These are phyloP conservation scores for Aythya baeri DNA, from an alignment of 2,113 vertebrate genomes.

Conservation along the genomic window DNA sequence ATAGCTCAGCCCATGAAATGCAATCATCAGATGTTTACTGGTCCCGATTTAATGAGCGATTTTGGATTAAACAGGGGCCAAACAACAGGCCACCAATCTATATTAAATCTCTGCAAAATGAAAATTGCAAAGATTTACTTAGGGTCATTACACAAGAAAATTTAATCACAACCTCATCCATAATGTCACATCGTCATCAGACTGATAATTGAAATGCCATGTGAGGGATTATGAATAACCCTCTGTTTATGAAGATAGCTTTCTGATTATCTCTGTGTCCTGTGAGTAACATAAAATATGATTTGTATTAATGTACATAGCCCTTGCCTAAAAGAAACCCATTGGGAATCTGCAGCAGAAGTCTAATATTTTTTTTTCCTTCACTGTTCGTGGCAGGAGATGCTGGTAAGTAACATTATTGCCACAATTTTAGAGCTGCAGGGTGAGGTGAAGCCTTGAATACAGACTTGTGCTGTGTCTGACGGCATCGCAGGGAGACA, in stretches of 20 bases:
- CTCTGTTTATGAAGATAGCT: conserved; percentile 84
- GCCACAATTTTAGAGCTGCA: background rate
- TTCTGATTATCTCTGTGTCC: conserved; percentile 79
- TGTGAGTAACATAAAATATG: conserved; percentile 74
- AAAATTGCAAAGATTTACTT: conserved; percentile 96
- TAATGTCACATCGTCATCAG: conserved; percentile 67
- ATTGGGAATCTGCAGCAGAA: background rate
- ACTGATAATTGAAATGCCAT: conserved; percentile 79
- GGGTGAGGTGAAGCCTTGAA: background rate
- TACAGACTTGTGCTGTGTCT: background rate
- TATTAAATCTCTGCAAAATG: conserved; percentile 97
- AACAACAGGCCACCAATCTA: conserved; percentile 88
- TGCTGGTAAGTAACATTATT: background rate
- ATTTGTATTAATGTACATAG: conserved; percentile 68
- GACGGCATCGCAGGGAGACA: background rate
- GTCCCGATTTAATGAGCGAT: conserved; percentile 86
- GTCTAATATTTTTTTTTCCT: background rate
- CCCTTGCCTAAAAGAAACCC: conserved; percentile 43
- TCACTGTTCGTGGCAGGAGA: background rate
- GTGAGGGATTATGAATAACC: conserved; percentile 83
- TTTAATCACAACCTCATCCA: conserved; percentile 87
- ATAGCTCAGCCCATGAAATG: conserved; percentile 79
- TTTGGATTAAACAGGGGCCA: conserved; percentile 89
- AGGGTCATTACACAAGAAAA: conserved; percentile 87
- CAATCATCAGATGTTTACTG: conserved; percentile 83